A percentile compares a stretch with the other conserved stretches of the same genome.
phyloP scores from a whole-genome alignment of 2,888 invertebrate genomes.

The Graphium colonna region DNA sequence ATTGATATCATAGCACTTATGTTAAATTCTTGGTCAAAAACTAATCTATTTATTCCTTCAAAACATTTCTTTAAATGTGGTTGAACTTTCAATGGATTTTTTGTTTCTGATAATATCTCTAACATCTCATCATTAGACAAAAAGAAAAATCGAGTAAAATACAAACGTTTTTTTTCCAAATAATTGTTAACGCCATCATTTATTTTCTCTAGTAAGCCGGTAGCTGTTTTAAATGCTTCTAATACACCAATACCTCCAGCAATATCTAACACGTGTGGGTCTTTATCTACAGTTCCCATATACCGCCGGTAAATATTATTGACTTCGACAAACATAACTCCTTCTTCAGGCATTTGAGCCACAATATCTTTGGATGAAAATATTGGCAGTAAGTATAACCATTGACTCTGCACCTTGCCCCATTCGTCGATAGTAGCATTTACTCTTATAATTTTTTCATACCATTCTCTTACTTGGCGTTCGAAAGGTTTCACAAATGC shows the following conservation, averaged over 20 bases:
- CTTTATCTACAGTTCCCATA: constrained; percentile 81
- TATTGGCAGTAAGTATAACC: constrained; percentile 92
- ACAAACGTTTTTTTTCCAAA: constrained; percentile 90
- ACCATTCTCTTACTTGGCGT: constrained; percentile 84
- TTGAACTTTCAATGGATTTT: constrained; percentile 90
- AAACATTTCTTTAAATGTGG: constrained; percentile 94
- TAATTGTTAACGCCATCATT: constrained; percentile 91
- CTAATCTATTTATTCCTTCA: constrained; percentile 88
- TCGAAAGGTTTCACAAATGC: constrained; percentile 93
- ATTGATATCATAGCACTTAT: constrained; percentile 89
- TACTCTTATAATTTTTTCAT: constrained; percentile 84
- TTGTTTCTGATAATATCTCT: constrained; percentile 93
- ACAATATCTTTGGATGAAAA: constrained; percentile 93
- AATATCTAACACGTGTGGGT: constrained; percentile 83
- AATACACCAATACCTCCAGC: constrained; percentile 84
- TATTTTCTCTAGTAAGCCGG: constrained; percentile 86
- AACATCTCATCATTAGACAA: constrained; percentile 94
- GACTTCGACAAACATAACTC: constrained; percentile 86
- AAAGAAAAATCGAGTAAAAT: constrained; percentile 93
- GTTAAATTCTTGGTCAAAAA: constrained; percentile 85
- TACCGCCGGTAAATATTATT: constrained; percentile 84
- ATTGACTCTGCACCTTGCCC: constrained; percentile 92
- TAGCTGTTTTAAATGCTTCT: constrained; percentile 85
- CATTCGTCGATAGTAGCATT: constrained; percentile 89
- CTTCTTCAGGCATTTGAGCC: constrained; percentile 92